Conservation (phyloP, 2,113 vertebrate species). For the Cricetomys ansorgei region DNA sequence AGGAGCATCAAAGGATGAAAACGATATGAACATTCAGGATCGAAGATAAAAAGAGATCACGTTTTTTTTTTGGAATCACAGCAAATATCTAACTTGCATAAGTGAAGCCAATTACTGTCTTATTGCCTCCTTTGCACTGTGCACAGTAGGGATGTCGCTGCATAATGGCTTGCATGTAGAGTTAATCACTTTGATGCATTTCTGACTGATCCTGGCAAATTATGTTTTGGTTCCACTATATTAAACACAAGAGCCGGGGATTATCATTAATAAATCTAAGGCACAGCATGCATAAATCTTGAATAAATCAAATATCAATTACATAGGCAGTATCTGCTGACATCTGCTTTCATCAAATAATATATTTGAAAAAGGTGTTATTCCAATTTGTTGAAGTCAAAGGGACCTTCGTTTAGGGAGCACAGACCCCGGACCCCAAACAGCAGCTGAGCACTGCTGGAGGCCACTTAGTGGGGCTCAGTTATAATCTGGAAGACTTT, state of each 20-base stretch:
- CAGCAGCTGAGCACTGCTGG: conserved; percentile 23
- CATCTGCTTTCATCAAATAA: conserved; percentile 93
- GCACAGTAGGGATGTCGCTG: conserved; percentile 92
- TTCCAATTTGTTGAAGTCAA: conserved; percentile 88
- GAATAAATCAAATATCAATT: conserved; percentile 95
- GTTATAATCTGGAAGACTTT: conserved; percentile 24
- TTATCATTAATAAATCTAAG: conserved; percentile 95
- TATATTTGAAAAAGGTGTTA: conserved; percentile 92
- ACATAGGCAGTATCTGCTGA: conserved; percentile 91
- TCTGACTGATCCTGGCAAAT: conserved; percentile 93
- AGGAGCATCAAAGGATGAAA: conserved; percentile 72
- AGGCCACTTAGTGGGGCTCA: neutral
- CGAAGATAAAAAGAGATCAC: conserved; percentile 86
- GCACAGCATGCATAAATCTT: conserved; percentile 93
- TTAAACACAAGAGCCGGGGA: conserved; percentile 92
- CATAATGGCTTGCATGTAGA: conserved; percentile 94
- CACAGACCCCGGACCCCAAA: conserved; percentile 79
- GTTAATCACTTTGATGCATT: conserved; percentile 95
- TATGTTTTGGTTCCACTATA: conserved; percentile 93
- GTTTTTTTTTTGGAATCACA: conserved; percentile 88
- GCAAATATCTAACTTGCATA: conserved; percentile 90
- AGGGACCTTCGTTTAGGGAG: conserved; percentile 78
- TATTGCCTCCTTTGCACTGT: conserved; percentile 91
- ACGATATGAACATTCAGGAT: conserved; percentile 77
- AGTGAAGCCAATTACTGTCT: conserved; percentile 92